Conservation (phyloP, 2,888 invertebrate species). For the Lapara coniferarum region DNA sequence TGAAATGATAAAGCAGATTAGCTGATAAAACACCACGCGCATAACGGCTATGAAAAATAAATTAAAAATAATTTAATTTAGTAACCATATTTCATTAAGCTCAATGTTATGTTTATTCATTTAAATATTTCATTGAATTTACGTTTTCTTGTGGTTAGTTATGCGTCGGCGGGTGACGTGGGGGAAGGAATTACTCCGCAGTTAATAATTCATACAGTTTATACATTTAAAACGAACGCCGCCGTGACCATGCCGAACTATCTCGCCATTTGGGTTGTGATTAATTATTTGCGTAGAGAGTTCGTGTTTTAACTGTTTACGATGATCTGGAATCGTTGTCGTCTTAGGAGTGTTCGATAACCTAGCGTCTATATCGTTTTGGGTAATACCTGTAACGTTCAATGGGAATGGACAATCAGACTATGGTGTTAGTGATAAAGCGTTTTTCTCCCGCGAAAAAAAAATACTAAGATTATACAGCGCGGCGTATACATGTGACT, state of each 20-base stretch:
- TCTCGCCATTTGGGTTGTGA: not conserved
- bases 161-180: not conserved
- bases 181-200: constrained; percentile 15
- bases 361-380: too few relatives aligned
- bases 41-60: too few relatives aligned
- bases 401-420: too few relatives aligned
- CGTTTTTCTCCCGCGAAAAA: too few relatives aligned
- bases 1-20: too few relatives aligned
- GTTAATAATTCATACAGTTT: constrained; percentile 26
- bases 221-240: constrained; percentile 21
- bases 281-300: constrained; percentile 7
- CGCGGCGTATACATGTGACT: too few relatives aligned
- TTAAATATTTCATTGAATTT: constrained; percentile 26
- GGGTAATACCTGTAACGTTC: too few relatives aligned
- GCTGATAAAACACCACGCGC: too few relatives aligned
- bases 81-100: not conserved
- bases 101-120: constrained; percentile 23
- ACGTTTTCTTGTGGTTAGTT: constrained; percentile 23
- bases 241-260: constrained; percentile 7
- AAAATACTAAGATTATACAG: too few relatives aligned
- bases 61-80: too few relatives aligned
- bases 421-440: too few relatives aligned
- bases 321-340: not conserved
- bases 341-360: too few relatives aligned
- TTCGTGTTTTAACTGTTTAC: not conserved